These are phyloP conservation scores for Diarsia dahlii DNA, from an alignment of 2,888 invertebrate species.

Conservation along the genomic window DNA sequence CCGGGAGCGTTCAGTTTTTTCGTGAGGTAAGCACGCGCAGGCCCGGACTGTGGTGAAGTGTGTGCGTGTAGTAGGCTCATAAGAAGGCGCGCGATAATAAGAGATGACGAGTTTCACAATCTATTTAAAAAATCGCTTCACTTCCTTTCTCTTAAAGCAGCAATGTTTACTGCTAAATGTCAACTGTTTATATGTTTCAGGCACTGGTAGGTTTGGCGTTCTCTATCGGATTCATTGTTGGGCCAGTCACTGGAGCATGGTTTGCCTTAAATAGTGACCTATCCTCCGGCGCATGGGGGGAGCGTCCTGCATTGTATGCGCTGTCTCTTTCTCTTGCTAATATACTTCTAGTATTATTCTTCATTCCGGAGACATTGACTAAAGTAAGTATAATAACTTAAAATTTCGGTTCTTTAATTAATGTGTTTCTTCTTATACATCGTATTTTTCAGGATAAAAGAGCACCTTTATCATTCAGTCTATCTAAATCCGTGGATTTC, in stretches of 20 bases:
- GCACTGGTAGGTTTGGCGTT: constrained; percentile 99
- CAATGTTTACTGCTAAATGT: neutral
- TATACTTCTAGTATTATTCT: constrained; percentile 93
- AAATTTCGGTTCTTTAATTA: neutral
- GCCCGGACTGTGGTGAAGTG: too few species aligned
- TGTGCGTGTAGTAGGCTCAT: too few species aligned
- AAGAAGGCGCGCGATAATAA: neutral
- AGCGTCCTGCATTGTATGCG: constrained; percentile 95
- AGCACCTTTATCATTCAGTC: constrained; percentile 92
- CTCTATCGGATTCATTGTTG: constrained; percentile 99
- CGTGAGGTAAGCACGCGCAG: too few species aligned
- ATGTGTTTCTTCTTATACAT: constrained; percentile 41
- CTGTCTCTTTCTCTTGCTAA: constrained; percentile 94
- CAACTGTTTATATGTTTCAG: constrained; percentile 85
- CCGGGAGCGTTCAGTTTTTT: too few species aligned
- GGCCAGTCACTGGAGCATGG: constrained; percentile 98
- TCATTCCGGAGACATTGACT: constrained; percentile 96
- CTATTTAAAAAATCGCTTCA: neutral
- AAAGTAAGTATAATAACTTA: constrained; percentile 83
- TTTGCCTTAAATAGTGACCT: constrained; percentile 93
- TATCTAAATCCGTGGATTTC: constrained; percentile 91
- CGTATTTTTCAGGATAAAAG: constrained; percentile 92
- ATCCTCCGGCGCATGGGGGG: constrained; percentile 93
- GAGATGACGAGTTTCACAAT: neutral
- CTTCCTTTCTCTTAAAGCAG: neutral